phyloP scores from a whole-genome alignment of 2,797 vertebrate species.

The Chaunax sp. region DNA sequence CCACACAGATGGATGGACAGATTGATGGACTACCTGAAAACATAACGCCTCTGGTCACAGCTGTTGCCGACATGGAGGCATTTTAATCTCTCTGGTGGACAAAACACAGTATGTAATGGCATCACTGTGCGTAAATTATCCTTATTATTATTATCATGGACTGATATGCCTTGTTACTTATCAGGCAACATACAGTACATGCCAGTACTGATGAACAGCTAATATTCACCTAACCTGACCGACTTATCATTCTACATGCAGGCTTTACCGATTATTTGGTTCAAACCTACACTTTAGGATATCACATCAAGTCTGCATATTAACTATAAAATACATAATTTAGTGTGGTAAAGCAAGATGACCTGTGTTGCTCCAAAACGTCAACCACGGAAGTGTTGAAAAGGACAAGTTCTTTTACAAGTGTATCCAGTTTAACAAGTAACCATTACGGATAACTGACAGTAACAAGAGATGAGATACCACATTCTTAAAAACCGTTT shows the following conservation, averaged over 20 bases:
- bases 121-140: too few relatives aligned
- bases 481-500: constrained; percentile 25
- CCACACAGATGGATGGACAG: too few relatives aligned
- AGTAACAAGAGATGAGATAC: constrained; percentile 36
- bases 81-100: too few relatives aligned
- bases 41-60: too few relatives aligned
- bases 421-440: constrained; percentile 45
- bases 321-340: constrained; percentile 5
- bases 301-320: not conserved
- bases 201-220: not conserved
- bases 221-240: not conserved
- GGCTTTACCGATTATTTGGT: not conserved
- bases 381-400: constrained; percentile 32
- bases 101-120: too few relatives aligned
- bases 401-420: constrained; percentile 31
- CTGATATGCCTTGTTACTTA: not conserved
- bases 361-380: constrained; percentile 20
- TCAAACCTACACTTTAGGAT: not conserved
- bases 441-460: constrained; percentile 37
- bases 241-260: not conserved
- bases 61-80: too few relatives aligned
- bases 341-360: constrained; percentile 12
- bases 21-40: too few relatives aligned
- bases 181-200: not conserved
- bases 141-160: too few relatives aligned